phyloP scores from a whole-genome alignment of 1,140 invertebrate genomes.

The Brachionus plicatilis region DNA sequence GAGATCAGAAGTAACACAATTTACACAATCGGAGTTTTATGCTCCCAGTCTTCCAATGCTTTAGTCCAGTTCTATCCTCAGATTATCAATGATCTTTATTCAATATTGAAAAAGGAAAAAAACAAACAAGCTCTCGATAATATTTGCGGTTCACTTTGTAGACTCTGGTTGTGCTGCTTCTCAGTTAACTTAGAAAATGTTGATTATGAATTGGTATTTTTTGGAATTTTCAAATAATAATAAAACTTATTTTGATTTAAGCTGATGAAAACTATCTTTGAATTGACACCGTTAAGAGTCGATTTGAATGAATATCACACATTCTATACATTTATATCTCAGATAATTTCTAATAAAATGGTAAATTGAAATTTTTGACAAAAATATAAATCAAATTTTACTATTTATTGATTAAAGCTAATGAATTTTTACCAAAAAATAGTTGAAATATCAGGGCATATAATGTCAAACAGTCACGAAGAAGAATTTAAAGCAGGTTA shows the following conservation, averaged over 20 bases:
- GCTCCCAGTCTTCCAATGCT: not conserved
- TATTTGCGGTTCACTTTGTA: slow-evolving; percentile 29
- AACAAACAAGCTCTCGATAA: slow-evolving; percentile 35
- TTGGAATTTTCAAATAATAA: not conserved
- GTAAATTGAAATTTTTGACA: not conserved
- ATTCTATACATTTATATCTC: slow-evolving; percentile 11
- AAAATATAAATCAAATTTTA: not conserved
- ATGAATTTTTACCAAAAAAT: slow-evolving; percentile 37
- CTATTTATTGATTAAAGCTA: not conserved
- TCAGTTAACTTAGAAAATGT: not conserved
- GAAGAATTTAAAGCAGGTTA: slow-evolving; percentile 28
- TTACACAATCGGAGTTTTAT: slow-evolving; percentile 29
- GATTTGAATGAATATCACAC: slow-evolving; percentile 31
- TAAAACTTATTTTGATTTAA: not conserved
- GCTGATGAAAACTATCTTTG: slow-evolving; percentile 24
- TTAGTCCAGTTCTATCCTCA: not conserved
- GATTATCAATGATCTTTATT: not conserved
- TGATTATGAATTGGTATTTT: slow-evolving; percentile 35
- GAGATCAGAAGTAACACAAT: slow-evolving; percentile 34
- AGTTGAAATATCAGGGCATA: slow-evolving; percentile 25
- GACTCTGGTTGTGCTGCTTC: slow-evolving; percentile 17
- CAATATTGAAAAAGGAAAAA: slow-evolving; percentile 16
- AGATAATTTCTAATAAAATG: not conserved
- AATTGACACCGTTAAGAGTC: slow-evolving; percentile 10
- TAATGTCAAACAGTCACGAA: slow-evolving; percentile 24